phyloP scores from a whole-genome alignment of 2,113 vertebrate species.

The Oceanites oceanicus region DNA sequence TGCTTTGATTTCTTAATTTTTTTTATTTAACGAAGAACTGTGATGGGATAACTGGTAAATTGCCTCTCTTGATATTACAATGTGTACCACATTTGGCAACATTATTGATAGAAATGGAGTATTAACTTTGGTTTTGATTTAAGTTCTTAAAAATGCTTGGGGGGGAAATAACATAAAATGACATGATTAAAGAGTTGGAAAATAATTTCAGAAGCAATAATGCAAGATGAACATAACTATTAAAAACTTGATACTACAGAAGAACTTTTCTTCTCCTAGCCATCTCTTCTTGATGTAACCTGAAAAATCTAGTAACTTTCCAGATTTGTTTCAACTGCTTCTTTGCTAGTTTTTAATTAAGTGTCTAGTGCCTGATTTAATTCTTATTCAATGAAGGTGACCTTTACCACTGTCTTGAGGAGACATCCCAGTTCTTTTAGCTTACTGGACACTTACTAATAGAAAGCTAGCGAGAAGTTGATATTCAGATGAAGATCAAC shows the following conservation, averaged over 20 bases:
- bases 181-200: not conserved
- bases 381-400: not conserved
- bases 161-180: not conserved
- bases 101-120: not conserved
- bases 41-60: not conserved
- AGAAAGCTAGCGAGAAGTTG: not conserved
- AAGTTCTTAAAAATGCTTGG: not conserved
- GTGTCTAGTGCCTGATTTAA: not conserved
- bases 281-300: not conserved
- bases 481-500: not conserved
- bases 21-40: not conserved
- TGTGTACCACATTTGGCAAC: not conserved
- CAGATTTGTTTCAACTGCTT: not conserved
- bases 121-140: not conserved
- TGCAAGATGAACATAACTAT: not conserved
- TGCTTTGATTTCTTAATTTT: not conserved
- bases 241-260: not conserved
- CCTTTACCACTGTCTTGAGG: not conserved
- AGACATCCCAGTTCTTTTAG: not conserved
- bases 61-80: not conserved
- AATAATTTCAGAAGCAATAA: not conserved
- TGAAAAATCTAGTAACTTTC: not conserved
- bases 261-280: not conserved
- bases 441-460: not conserved
- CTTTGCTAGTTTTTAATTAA: not conserved